Percentiles rank a stretch among this genome's conserved stretches.
phyloP scores from a whole-genome alignment of 1,140 invertebrate genomes.

The Oreohelix idahoensis region DNA sequence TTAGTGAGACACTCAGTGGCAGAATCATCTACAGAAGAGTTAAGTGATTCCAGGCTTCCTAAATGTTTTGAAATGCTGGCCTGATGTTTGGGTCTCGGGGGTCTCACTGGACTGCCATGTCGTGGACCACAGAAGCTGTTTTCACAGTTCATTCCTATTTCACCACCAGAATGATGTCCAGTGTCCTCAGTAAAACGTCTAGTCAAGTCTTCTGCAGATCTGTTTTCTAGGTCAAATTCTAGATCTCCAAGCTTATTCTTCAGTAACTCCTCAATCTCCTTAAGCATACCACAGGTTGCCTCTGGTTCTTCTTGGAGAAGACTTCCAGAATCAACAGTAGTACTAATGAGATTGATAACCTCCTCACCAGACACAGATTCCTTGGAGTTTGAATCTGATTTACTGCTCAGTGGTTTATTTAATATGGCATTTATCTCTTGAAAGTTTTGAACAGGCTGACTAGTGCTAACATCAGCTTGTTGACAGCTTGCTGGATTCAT shows the following conservation, averaged over 20 bases:
- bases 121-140: not conserved
- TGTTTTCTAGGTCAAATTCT: not conserved
- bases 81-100: slow-evolving; percentile 50
- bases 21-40: slow-evolving; percentile 37
- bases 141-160: slow-evolving; percentile 2
- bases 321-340: not conserved
- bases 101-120: slow-evolving; percentile 42
- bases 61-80: slow-evolving; percentile 37
- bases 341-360: not conserved
- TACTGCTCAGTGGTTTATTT: too few species aligned
- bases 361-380: not conserved
- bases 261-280: slow-evolving; percentile 50
- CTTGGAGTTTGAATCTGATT: not conserved
- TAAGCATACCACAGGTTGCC: slow-evolving; percentile 50
- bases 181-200: not conserved
- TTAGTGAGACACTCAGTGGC: slow-evolving; percentile 43
- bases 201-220: not conserved
- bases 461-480: too few species aligned
- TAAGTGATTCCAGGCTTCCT: slow-evolving; percentile 22
- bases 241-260: slow-evolving; percentile 39
- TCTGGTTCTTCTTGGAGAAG: slow-evolving; percentile 17
- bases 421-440: too few species aligned
- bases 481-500: not conserved
- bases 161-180: slow-evolving; percentile 23
- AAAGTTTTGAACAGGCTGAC: too few species aligned